A percentile compares a stretch with the other conserved stretches of the same genome.
These are phyloP conservation scores for Pseudomyrmex cubaensis DNA, from an alignment of 1,140 invertebrate genomes.

Conservation along the genomic window DNA sequence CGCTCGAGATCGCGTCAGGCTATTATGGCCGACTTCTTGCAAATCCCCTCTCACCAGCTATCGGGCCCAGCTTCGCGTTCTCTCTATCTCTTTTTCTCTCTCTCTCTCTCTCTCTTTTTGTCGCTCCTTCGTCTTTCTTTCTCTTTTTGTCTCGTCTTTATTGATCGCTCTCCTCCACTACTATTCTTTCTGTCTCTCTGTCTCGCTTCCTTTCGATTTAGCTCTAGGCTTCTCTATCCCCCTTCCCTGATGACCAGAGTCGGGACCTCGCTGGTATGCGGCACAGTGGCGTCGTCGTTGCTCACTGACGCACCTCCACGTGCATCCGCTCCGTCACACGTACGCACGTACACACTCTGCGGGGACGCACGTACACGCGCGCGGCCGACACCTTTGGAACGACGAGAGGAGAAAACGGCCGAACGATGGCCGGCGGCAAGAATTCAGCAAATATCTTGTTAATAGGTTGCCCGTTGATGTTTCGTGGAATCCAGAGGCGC, in stretches of 20 bases:
- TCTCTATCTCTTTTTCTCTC: slow-evolving; percentile 54
- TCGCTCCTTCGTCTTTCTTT: slow-evolving; percentile 33
- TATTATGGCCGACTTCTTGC: slow-evolving; percentile 82
- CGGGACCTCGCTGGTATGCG: slow-evolving; percentile 70
- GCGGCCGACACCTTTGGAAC: not conserved
- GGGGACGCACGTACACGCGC: slow-evolving; percentile 4
- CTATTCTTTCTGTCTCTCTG: slow-evolving; percentile 27
- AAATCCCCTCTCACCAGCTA: slow-evolving; percentile 40
- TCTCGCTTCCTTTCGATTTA: slow-evolving; percentile 63
- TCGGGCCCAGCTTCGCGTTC: slow-evolving; percentile 29
- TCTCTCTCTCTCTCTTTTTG: slow-evolving; percentile 27
- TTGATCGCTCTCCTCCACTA: slow-evolving; percentile 47
- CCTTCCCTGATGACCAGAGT: slow-evolving; percentile 21
- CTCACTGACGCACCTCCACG: slow-evolving; percentile 69
- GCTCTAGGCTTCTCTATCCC: slow-evolving; percentile 61
- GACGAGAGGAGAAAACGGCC: slow-evolving; percentile 17
- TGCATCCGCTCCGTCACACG: slow-evolving; percentile 56
- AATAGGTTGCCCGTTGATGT: slow-evolving; percentile 22
- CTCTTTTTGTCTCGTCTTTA: slow-evolving; percentile 35
- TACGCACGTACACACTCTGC: slow-evolving; percentile 40
- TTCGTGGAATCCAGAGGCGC: slow-evolving; percentile 68
- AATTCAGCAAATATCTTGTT: slow-evolving; percentile 8
- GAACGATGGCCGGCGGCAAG: not conserved
- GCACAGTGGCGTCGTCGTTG: slow-evolving; percentile 66
- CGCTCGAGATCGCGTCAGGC: slow-evolving; percentile 78